Base-by-base conservation (phyloP, 2,113 vertebrate species). In the Vireo altiloquus region DNA sequence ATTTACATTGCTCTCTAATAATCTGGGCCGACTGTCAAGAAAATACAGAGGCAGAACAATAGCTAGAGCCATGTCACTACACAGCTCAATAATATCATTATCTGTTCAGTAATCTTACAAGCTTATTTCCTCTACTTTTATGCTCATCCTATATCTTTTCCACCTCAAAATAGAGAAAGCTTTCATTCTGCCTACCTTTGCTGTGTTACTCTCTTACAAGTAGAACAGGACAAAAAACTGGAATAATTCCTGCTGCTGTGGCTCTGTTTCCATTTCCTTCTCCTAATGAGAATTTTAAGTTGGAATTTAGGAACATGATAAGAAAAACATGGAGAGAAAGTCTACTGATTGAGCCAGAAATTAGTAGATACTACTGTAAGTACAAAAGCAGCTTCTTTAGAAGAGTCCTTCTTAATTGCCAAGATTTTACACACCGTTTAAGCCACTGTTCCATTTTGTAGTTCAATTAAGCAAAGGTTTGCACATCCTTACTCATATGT, bases 391-490 rank as follows among this genome's bases (percentile, higher is more conserved):
- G 4, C 25, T 68, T 53, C 56, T 79, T 87, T 77, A 70, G 16
- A 24, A 61, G 22, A 49, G 13, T 74, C 82, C 65, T 35, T 77
- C 11, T 47, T 80, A 65, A 82, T 53, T 23, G 37, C 16, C 20
- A 70, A 42, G 40, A 71, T 71, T 92, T 96, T 84, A 65, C 49
- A 82, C 16, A 71, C 42, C 4, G 1, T 77, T 96, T 94, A 88
- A 90, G 22, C 12, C 27, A 64, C 31, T 68, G 30, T 87, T 96
- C 53, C 44, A 52, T 64, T 95, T 68, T 61, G 63, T 37, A 64
- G 76, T 90, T 94, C 56, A 79, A 53, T 90, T 93, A 86, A 90
- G 61, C 68, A 86, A 88, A 91, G 68, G 24, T 92, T 92, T 95
- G 28, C 24, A 65, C 30, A 71, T 77, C 72, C 49, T 75, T 87